Evolutionary conservation across 2,797 vertebrate genomes (phyloP), one percentile per base, ranked within the genome.

Genomic region (Chelmon rostratus): DNA sequence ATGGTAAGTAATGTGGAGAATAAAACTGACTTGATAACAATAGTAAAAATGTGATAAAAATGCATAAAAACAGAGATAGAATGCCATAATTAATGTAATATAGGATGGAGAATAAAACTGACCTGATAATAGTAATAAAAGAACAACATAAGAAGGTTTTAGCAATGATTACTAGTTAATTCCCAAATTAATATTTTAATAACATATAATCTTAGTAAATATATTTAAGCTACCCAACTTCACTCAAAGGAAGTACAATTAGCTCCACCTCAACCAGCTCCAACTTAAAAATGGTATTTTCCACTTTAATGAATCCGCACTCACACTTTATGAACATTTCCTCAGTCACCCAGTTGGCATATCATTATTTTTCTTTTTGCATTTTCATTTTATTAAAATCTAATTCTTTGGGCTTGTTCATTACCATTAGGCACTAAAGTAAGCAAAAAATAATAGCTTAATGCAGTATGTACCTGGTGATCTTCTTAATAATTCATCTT

Each of bases 401-500:
- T 56, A 23, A 66, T 62, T 46, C 49, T 64, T 3, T 21, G 15
- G 42, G 6, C 16, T 46, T 19, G 28, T 28, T 50, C 15, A 33
- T 49, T 50, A 40, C 8, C 12, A 35, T 59, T 33, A 50, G 9
- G 3, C 9, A 35, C 35, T 56, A 2, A 47, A 50, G 42, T 33
- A 33, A 49, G 8, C 28, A 46, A 70, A 57, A 52, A 67, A n/a
- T 8, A 28, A 25, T n/a, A n/a, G n/a, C n/a, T n/a, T n/a, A 19
- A 53, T 12, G 8, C 6, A 15, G 10, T 0, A 49, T 23, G 1
- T 42, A n/a, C 19, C 40, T 28, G 12, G 19, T 71, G 25, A 67
- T 49, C 18, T 28, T 58, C 63, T 67, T 6, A 71, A 25, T 16
- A 28, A 44, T n/a, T 25, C 11, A 65, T 35, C 49, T 35, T 74